phyloP scores from a whole-genome alignment of 2,113 vertebrate species.

The Dolichotis patagonum region DNA sequence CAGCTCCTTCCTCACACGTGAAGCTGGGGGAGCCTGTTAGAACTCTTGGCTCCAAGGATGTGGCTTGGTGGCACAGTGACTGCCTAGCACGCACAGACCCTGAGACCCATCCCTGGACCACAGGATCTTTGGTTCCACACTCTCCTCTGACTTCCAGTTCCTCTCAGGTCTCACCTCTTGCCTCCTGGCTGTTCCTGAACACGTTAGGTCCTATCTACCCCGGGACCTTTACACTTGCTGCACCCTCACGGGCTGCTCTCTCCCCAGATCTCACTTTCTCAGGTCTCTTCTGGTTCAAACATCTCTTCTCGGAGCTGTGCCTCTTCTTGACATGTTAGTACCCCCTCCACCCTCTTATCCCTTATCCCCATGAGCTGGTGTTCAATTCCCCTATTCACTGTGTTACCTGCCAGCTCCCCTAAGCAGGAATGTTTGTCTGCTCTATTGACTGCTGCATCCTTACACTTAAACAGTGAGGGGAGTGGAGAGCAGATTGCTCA shows the following conservation, averaged over 20 bases:
- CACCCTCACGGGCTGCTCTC: not conserved
- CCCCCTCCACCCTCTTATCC: not conserved
- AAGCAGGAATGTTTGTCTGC: not conserved
- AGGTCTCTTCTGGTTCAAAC: not conserved
- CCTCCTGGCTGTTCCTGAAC: not conserved
- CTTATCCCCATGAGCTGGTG: not conserved
- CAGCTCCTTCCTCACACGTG: not conserved
- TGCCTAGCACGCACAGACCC: not conserved
- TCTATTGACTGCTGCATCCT: not conserved
- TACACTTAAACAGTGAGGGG: not conserved
- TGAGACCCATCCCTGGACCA: not conserved
- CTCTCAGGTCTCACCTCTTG: not conserved
- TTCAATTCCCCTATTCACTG: not conserved
- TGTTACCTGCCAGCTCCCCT: not conserved
- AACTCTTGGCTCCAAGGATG: not conserved
- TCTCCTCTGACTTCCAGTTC: not conserved
- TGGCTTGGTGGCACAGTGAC: not conserved
- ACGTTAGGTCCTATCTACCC: not conserved
- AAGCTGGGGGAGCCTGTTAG: not conserved
- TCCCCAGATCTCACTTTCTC: not conserved
- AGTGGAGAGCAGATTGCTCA: not conserved
- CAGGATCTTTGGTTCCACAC: not conserved
- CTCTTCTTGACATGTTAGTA: not conserved
- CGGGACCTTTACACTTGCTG: not conserved
- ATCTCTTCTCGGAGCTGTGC: not conserved